Conservation (phyloP, 2,113 vertebrate genomes). For the Entomyzon cyanotis region DNA sequence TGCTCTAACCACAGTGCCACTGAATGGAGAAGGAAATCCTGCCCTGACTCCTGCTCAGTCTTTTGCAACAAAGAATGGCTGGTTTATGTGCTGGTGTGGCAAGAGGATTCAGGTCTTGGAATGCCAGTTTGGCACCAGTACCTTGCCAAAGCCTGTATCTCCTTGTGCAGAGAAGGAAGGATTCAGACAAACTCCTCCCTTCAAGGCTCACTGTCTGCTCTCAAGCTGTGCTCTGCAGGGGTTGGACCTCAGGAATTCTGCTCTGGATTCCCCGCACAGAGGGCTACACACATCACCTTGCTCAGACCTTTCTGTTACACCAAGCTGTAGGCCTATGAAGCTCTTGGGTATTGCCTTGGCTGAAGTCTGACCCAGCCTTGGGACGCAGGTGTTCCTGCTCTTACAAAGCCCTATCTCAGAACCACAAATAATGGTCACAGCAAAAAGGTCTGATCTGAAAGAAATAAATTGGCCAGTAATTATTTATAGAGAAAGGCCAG, state of each 20-base stretch:
- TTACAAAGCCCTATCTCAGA: not conserved
- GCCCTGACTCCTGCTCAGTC: not conserved
- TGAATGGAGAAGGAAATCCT: not conserved
- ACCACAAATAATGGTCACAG: not conserved
- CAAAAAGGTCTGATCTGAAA: not conserved
- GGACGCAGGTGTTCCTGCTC: not conserved
- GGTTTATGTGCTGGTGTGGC: not conserved
- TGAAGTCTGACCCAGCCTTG: not conserved
- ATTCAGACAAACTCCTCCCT: not conserved
- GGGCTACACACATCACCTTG: fast-evolving
- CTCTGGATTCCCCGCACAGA: not conserved
- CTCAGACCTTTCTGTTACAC: not conserved
- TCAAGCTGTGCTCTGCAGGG: not conserved
- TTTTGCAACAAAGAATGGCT: not conserved
- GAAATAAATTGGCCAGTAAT: constrained; percentile 39
- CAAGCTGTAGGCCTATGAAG: fast-evolving
- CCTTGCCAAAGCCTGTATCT: not conserved
- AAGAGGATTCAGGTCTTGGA: not conserved
- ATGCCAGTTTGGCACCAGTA: not conserved
- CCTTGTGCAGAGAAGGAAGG: not conserved
- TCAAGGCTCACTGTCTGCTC: not conserved
- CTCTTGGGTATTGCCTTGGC: not conserved
- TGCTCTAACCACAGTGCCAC: not conserved
- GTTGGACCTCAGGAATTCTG: not conserved
- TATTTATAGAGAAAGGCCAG: constrained; percentile 61